Evolutionary conservation across 2,113 vertebrate genomes (phyloP).

Genomic region (Tupaia tana): DNA sequence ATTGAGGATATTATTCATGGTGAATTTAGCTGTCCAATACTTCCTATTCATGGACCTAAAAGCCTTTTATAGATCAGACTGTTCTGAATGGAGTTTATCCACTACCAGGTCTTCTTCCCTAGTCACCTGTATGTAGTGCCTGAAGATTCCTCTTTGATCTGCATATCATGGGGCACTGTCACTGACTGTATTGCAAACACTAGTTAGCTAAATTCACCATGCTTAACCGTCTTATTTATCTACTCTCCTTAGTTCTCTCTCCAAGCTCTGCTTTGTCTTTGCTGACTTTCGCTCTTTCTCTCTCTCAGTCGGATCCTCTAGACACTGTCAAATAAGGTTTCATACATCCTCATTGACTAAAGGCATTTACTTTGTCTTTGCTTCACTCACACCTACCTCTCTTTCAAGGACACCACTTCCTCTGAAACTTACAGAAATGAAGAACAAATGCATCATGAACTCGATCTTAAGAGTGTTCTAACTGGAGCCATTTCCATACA

Average conservation of each 20-base stretch:
- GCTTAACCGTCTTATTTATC: fast-evolving
- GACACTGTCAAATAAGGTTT: not conserved
- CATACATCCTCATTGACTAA: not conserved
- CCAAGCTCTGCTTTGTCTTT: not conserved
- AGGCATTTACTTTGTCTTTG: not conserved
- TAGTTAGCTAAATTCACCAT: not conserved
- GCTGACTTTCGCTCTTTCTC: not conserved
- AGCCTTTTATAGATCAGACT: not conserved
- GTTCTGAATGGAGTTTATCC: not conserved
- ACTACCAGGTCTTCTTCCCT: not conserved
- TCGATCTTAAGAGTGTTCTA: not conserved
- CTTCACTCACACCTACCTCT: not conserved
- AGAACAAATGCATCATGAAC: not conserved
- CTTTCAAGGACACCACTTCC: fast-evolving
- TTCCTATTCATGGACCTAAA: not conserved
- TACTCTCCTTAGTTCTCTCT: not conserved
- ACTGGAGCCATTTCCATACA: not conserved
- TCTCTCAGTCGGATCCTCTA: not conserved
- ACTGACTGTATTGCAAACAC: not conserved
- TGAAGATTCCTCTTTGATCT: not conserved
- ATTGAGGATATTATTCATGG: no score
- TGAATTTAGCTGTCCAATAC: no score
- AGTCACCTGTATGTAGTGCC: fast-evolving
- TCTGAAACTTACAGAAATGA: not conserved
- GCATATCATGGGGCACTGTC: fast-evolving